A percentile compares a stretch with the other conserved stretches of the same genome.
Conservation (phyloP, 2,888 invertebrate genomes). For the Andrena flavipes region DNA sequence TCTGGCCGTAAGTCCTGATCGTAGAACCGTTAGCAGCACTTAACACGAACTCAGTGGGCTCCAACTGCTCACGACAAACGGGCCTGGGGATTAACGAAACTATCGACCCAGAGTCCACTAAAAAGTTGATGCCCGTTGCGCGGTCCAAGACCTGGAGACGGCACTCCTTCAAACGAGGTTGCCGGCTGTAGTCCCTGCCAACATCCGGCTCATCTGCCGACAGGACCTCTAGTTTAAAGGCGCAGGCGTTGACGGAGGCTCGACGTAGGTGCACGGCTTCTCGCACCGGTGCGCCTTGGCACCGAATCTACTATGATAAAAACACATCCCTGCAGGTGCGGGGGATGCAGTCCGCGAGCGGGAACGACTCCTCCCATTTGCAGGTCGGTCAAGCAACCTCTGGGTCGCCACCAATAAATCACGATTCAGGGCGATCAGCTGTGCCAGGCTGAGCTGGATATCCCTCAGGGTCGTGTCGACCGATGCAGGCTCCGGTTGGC, state of each 20-base stretch:
- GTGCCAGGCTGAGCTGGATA: no score
- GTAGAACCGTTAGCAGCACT: background rate
- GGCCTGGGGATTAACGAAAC: background rate
- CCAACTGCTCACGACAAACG: background rate
- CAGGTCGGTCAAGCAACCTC: no score
- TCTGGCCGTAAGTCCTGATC: background rate
- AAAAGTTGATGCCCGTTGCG: rapidly evolving
- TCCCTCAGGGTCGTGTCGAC: rapidly evolving
- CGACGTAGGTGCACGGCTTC: no score
- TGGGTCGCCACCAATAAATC: no score
- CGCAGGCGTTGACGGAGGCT: rapidly evolving
- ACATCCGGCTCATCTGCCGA: background rate
- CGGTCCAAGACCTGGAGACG: background rate
- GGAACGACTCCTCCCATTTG: no score
- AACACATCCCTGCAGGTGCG: no score
- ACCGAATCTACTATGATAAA: no score
- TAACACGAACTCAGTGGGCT: background rate
- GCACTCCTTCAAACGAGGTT: background rate
- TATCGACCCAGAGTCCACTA: background rate
- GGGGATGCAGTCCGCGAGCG: no score
- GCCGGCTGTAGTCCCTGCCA: background rate
- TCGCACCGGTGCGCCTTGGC: no score
- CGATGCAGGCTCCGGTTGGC: rapidly evolving
- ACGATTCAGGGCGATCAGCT: no score
- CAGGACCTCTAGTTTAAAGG: background rate